Conservation (phyloP, 2,888 invertebrate species). For the Zaprionus lineosus region DNA sequence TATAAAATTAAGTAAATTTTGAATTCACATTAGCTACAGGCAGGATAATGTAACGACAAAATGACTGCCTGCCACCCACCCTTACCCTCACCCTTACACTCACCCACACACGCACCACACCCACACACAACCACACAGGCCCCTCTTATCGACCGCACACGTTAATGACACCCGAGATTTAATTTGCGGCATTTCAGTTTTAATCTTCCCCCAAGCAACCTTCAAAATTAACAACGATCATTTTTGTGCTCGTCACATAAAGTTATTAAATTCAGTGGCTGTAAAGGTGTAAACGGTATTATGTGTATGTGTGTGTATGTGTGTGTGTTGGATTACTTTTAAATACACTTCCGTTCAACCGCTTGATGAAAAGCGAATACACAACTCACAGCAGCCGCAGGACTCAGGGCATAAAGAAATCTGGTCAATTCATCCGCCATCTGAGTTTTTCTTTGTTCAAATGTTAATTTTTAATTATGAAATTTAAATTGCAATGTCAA, state of each 20-base stretch:
- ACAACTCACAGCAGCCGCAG: constrained; percentile 13
- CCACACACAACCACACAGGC: not conserved
- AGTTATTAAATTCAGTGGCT: constrained; percentile 56
- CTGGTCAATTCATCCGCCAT: not conserved
- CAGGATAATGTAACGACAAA: constrained; percentile 31
- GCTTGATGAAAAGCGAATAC: constrained; percentile 52
- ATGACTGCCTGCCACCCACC: constrained; percentile 32
- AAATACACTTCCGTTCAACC: constrained; percentile 42
- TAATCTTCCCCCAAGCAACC: constrained; percentile 26
- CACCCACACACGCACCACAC: constrained; percentile 4
- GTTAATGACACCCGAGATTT: constrained; percentile 45
- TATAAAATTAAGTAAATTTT: constrained; percentile 32
- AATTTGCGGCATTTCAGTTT: constrained; percentile 58
- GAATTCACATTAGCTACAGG: constrained; percentile 35
- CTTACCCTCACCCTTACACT: constrained; percentile 14
- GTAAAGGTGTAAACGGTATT: not conserved
- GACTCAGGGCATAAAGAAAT: no score
- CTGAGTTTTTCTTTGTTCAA: constrained; percentile 4
- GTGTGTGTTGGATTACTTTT: constrained; percentile 25
- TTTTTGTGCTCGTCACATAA: constrained; percentile 48
- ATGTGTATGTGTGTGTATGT: constrained; percentile 4
- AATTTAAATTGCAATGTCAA: constrained; percentile 49
- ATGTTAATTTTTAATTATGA: constrained; percentile 51
- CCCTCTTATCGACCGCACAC: not conserved
- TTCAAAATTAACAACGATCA: constrained; percentile 61